Evolutionary conservation across 2,888 invertebrate species (phyloP).

Genomic region (Piscicola geometra): DNA sequence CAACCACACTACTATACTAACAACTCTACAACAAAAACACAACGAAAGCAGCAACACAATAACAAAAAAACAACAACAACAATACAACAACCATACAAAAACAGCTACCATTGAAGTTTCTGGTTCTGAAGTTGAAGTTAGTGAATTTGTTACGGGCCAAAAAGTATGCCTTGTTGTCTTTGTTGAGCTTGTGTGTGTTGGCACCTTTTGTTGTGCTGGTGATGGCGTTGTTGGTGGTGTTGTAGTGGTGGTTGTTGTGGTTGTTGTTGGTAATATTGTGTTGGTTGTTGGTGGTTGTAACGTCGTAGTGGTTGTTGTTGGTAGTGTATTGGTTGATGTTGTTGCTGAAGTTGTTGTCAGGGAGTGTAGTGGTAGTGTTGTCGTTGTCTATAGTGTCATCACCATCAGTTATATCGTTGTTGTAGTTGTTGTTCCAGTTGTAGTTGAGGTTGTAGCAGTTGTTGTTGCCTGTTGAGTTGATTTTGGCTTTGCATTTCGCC

Average conservation of each 20-base stretch:
- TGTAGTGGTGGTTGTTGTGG: not conserved
- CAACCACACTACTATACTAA: too few relatives aligned
- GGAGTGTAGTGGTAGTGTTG: constrained; percentile 7
- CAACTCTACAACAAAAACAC: too few relatives aligned
- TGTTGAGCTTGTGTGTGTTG: too few relatives aligned
- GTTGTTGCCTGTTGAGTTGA: not conserved
- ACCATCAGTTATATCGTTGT: not conserved
- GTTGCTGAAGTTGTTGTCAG: not conserved
- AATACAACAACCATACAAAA: too few relatives aligned
- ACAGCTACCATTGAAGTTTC: too few relatives aligned
- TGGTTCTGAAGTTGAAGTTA: too few relatives aligned
- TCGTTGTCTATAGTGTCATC: constrained; percentile 18
- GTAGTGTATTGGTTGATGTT: not conserved
- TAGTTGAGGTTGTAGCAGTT: not conserved
- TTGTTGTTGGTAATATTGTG: not conserved
- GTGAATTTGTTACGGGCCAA: too few relatives aligned
- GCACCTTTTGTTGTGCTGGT: too few relatives aligned
- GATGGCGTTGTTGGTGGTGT: not conserved
- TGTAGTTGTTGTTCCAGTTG: not conserved
- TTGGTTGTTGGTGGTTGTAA: not conserved
- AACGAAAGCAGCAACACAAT: too few relatives aligned
- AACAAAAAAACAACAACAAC: too few relatives aligned
- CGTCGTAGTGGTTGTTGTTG: not conserved
- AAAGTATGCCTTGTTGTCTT: too few relatives aligned
- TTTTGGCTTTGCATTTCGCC: not conserved